phyloP scores from a whole-genome alignment of 2,113 vertebrate species.

The Amblyornis subalaris region DNA sequence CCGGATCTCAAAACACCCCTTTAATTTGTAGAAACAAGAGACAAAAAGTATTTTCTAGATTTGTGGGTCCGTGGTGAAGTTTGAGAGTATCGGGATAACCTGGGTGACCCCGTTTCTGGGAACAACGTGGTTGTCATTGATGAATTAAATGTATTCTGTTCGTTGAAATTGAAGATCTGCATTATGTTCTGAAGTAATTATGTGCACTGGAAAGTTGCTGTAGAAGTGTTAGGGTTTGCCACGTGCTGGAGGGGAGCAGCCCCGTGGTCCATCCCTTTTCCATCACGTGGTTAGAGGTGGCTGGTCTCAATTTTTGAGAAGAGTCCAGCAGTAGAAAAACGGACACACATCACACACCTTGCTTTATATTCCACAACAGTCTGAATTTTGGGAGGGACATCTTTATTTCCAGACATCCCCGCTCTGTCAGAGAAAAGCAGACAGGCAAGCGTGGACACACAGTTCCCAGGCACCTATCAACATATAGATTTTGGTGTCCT shows the following conservation, averaged over 20 bases:
- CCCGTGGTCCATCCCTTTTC: background rate
- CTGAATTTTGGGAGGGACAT: background rate
- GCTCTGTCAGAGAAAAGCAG: background rate
- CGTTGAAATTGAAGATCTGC: background rate
- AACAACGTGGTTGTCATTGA: background rate
- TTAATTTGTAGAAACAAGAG: background rate
- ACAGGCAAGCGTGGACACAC: background rate
- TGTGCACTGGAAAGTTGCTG: background rate
- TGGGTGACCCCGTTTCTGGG: background rate
- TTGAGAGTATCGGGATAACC: background rate
- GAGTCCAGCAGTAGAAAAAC: background rate
- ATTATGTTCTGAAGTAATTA: background rate
- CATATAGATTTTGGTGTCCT: background rate
- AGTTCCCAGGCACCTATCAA: background rate
- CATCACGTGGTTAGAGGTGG: background rate
- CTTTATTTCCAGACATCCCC: background rate
- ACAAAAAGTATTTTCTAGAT: background rate
- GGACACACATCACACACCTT: background rate
- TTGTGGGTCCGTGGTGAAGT: background rate
- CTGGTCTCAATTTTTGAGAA: background rate
- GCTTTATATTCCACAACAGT: background rate
- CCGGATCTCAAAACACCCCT: background rate
- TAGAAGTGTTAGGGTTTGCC: background rate
- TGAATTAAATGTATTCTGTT: background rate
- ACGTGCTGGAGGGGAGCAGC: accelerated